These are phyloP conservation scores for Azemiops feae DNA, from an alignment of 2,113 vertebrate genomes.

Conservation along the genomic window DNA sequence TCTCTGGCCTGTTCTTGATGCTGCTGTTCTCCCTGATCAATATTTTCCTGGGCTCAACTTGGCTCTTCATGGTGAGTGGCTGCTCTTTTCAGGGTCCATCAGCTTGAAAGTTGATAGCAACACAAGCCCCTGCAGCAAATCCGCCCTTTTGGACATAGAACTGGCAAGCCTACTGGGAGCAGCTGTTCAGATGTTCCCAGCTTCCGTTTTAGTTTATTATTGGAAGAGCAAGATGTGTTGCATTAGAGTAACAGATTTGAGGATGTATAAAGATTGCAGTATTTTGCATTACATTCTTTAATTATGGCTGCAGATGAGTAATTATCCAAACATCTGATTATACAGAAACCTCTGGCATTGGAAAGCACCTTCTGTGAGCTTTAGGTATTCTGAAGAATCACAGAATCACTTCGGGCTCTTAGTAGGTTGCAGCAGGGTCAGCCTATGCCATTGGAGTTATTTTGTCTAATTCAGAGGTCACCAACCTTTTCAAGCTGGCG, in stretches of 20 bases:
- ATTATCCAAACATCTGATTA: neutral
- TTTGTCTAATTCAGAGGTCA: neutral
- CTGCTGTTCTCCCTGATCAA: slow-evolving; percentile 85
- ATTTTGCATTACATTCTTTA: neutral
- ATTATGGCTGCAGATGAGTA: neutral
- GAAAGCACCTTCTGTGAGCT: neutral
- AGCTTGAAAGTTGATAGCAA: neutral
- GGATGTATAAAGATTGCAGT: neutral
- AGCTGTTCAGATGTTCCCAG: neutral
- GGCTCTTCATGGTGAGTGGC: slow-evolving; percentile 84
- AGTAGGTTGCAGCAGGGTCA: neutral
- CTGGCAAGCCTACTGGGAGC: neutral
- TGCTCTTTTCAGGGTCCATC: neutral
- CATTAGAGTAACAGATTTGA: neutral
- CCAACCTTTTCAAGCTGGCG: too few relatives aligned
- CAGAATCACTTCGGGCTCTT: neutral
- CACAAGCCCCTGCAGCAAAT: neutral
- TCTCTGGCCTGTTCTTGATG: slow-evolving; percentile 85
- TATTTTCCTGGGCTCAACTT: slow-evolving; percentile 82
- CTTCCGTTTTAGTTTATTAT: neutral
- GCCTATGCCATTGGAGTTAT: too few relatives aligned
- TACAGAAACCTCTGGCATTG: neutral
- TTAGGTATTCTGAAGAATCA: neutral
- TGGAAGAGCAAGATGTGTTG: neutral
- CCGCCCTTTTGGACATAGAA: neutral